Percentiles rank a stretch among this genome's conserved stretches.
Conservation (phyloP, 2,797 vertebrate genomes). For the Sphaeramia orbicularis region DNA sequence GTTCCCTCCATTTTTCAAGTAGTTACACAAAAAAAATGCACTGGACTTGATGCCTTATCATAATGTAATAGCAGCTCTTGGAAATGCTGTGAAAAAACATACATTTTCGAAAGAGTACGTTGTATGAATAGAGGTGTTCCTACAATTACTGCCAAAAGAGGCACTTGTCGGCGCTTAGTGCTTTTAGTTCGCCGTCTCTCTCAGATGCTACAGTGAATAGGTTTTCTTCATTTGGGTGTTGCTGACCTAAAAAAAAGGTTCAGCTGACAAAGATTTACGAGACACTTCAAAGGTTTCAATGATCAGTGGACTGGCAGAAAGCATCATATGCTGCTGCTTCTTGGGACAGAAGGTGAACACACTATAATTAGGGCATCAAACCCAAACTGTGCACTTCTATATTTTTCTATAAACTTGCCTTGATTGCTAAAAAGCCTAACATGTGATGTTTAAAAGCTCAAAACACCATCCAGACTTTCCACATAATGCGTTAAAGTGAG, state of each 20-base stretch:
- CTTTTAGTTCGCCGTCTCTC: constrained; percentile 23
- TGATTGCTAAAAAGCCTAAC: constrained; percentile 13
- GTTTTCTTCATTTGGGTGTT: constrained; percentile 15
- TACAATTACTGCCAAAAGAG: constrained; percentile 26
- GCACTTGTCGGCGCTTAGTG: constrained; percentile 9
- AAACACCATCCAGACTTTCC: not conserved
- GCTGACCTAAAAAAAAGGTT: constrained; percentile 31
- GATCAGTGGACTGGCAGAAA: constrained; percentile 27
- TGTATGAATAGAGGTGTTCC: constrained; percentile 26
- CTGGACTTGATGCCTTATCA: too few relatives aligned
- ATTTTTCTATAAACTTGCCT: constrained; percentile 5
- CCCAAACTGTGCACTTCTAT: not conserved
- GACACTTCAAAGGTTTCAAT: constrained; percentile 31
- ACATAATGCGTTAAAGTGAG: not conserved
- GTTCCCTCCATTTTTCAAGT: too few relatives aligned
- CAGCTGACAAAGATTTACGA: constrained; percentile 37
- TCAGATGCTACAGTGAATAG: constrained; percentile 3
- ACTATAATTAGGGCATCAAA: constrained; percentile 22
- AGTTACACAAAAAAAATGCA: too few relatives aligned
- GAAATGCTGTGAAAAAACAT: too few relatives aligned
- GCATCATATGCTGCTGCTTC: constrained; percentile 15
- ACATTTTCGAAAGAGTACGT: too few relatives aligned
- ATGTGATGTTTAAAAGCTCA: constrained; percentile 9
- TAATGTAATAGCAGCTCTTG: too few relatives aligned
- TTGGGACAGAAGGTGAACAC: not conserved